Conservation (phyloP, 1,140 invertebrate species). For the Drosophila serrata region DNA sequence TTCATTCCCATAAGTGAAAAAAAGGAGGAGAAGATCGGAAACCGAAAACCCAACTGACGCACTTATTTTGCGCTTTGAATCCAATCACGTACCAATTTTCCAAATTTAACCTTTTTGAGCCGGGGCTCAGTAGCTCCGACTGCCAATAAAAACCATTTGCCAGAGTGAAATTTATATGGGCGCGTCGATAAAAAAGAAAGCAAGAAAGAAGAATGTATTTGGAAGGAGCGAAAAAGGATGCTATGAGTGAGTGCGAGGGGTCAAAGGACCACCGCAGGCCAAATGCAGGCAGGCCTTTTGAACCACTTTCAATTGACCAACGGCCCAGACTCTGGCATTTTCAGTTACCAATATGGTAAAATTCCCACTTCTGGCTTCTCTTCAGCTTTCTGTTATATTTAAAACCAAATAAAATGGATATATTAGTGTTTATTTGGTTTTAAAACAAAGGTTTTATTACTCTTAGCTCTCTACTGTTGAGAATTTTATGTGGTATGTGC, state of each 20-base stretch:
- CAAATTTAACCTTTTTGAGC: slow-evolving; percentile 82
- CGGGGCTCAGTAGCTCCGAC: slow-evolving; percentile 36
- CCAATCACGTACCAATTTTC: slow-evolving; percentile 83
- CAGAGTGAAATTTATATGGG: slow-evolving; percentile 80
- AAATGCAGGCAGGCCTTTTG: slow-evolving; percentile 60
- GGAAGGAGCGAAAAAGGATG: slow-evolving; percentile 19
- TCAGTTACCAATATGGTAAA: neutral
- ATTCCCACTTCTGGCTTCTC: neutral
- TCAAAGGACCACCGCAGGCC: slow-evolving; percentile 52
- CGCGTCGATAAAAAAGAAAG: slow-evolving; percentile 63
- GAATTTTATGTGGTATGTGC: neutral
- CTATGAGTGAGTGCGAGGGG: neutral
- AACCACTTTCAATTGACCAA: slow-evolving; percentile 78
- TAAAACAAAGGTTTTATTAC: neutral
- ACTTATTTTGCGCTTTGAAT: slow-evolving; percentile 83
- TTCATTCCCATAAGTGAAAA: slow-evolving; percentile 72
- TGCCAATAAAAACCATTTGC: slow-evolving; percentile 83
- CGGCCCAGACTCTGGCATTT: slow-evolving; percentile 10
- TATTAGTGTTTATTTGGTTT: neutral
- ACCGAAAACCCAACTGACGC: slow-evolving; percentile 68
- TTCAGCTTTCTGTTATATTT: neutral
- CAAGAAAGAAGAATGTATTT: slow-evolving; percentile 10
- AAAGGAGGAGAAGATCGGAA: slow-evolving; percentile 8
- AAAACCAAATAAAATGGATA: neutral
- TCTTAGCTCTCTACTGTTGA: neutral